Base-by-base conservation (phyloP, 2,797 vertebrate species). In the Leptodactylus fallax region DNA sequence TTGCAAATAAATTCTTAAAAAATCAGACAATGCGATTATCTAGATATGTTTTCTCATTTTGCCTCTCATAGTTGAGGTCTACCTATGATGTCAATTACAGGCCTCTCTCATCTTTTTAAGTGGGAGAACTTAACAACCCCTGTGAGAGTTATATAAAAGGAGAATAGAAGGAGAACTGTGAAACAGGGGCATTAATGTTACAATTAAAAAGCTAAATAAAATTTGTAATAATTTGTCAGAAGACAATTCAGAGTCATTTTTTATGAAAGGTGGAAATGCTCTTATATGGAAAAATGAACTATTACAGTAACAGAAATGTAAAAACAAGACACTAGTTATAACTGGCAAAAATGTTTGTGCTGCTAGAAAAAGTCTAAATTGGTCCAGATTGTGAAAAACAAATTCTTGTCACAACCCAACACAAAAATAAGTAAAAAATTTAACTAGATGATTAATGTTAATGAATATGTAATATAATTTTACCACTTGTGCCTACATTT, bases 361-460 rank as follows among this genome's bases (percentile, higher is more conserved):
- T 47, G 5, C 0, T 5, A 47, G 47, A 72, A 72, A 74, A 56
- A 45, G 17, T 45, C 23, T 83, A 14, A 76, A 84, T 60, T n/a
- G 6, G 0, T 85, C 56, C 21, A 63, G 19, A 45, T 61, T 61
- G 16, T 23, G n/a, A 49, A 85, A 49, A 17, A 61, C 69, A 61
- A 47, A 63, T 76, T 85, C 25, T 51, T 76, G 55, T 60, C 36
- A 76, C 51, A 23, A 61, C 55, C 67, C 27, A 84, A 74, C 82
- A 74, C 56, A 58, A 9, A 55, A 71, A 79, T 45, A 86, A 79
- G 63, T 80, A 61, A 80, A 5, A 56, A 80, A 58, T 65, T 12
- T 72, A 86, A 86, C 74, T 61, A 78, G 78, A 81, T 80, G 78
- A 87, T 81, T 80, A 87, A 87, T 87, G 65, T 72, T 87, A 81